Base-by-base conservation (phyloP, 2,888 invertebrate genomes). In the Notodonta ziczac region DNA sequence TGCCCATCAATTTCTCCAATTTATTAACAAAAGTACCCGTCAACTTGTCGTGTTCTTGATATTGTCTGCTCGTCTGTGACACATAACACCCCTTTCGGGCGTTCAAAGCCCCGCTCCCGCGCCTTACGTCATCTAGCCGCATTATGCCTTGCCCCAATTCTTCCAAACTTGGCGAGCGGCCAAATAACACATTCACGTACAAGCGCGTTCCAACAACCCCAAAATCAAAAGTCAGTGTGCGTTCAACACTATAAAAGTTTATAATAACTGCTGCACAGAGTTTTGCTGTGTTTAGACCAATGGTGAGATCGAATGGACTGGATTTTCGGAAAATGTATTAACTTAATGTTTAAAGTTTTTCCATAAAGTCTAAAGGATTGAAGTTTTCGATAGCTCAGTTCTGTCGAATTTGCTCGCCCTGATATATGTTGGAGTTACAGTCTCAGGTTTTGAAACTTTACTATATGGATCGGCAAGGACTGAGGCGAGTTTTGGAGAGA, bases 121-220 rank as follows among this genome's bases (percentile, higher is more conserved):
- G 69, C 69, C 61, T 81, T 76, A 69, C 82, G 78, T 79, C 80
- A 82, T 72, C 40, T 13, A 70, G 69, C 76, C 78, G 82, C 81
- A 78, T 74, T 78, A 79, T 73, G 76, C 69, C 73, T 72, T 70
- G 77, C 69, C 81, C 74, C 69, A 77, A 73, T 80, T 82, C 76
- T 65, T 63, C 58, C 35, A 67, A 62, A 68, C 70, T 66, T 82
- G 82, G 82, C 82, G 63, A 42, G 5, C 54, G 44, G 80, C 83
- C 82, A 82, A 76, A 64, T 61, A 61, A 66, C 68, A 61, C 58
- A 63, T 65, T 69, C 65, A 60, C 59, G 56, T 57, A 39, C n/a
- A 5, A 35, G 13, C 16, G 55, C 58, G 52, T 72, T 69, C 57
- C 69, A 65, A 58, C 66, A 62, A 53, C 59, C 3, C 50, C 24